phyloP scores from a whole-genome alignment of 2,888 invertebrate species.

The Rhagium mordax region DNA sequence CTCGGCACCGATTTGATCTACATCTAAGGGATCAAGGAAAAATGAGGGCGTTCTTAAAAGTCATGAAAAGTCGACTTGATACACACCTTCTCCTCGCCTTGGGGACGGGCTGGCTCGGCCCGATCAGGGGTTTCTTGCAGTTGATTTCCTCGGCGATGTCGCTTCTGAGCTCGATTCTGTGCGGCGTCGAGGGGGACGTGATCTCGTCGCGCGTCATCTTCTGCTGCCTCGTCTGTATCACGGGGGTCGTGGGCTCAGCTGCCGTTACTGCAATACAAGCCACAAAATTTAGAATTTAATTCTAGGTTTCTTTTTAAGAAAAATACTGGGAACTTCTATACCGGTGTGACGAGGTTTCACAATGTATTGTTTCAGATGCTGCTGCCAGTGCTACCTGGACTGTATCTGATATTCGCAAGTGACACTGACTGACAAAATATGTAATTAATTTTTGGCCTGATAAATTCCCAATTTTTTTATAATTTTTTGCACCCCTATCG shows the following conservation, averaged over 20 bases:
- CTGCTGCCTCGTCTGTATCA: slow-evolving; percentile 51
- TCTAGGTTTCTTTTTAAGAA: too few species aligned
- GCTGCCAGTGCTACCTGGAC: too few species aligned
- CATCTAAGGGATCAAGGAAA: too few species aligned
- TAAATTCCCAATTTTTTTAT: neutral
- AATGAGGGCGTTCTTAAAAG: too few species aligned
- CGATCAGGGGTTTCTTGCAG: slow-evolving; percentile 44
- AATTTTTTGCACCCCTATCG: too few species aligned
- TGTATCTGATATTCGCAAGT: neutral
- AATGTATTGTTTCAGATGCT: too few species aligned
- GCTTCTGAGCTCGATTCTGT: slow-evolving; percentile 62
- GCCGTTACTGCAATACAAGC: slow-evolving; percentile 40
- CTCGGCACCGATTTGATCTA: too few species aligned
- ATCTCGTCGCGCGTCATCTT: slow-evolving; percentile 46
- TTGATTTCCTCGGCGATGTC: slow-evolving; percentile 47
- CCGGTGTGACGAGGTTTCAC: too few species aligned
- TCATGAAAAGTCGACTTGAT: too few species aligned
- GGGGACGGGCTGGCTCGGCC: slow-evolving; percentile 41
- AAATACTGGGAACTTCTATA: too few species aligned
- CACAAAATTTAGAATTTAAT: neutral
- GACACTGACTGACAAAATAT: neutral
- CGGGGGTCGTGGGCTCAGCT: slow-evolving; percentile 49
- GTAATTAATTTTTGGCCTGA: neutral
- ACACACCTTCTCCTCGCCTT: slow-evolving; percentile 53
- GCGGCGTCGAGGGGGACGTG: slow-evolving; percentile 61